These are phyloP conservation scores for Sinotaia quadrata DNA, from an alignment of 2,888 invertebrate species.

Conservation along the genomic window DNA sequence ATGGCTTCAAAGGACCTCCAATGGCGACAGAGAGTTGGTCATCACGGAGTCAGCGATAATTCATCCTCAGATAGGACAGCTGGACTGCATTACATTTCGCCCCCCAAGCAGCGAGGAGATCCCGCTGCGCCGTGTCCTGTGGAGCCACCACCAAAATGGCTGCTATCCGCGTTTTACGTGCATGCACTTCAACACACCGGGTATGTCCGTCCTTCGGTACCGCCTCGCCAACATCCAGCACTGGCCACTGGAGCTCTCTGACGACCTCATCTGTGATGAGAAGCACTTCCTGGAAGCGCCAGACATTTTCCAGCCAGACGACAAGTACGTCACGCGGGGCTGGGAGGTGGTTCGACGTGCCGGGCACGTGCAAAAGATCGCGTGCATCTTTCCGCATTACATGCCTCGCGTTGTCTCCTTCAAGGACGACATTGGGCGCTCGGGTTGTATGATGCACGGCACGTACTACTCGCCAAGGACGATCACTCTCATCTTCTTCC, in stretches of 20 bases:
- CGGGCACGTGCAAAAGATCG: slow-evolving; percentile 20
- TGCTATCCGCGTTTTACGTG: slow-evolving; percentile 48
- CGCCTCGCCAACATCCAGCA: slow-evolving; percentile 36
- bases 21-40: slow-evolving; percentile 15
- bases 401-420: slow-evolving; percentile 30
- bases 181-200: slow-evolving; percentile 42
- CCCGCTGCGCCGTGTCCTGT: slow-evolving; percentile 36
- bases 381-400: slow-evolving; percentile 32
- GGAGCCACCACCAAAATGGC: slow-evolving; percentile 38
- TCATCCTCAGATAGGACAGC: slow-evolving; percentile 30
- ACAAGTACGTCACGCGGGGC: slow-evolving; percentile 21
- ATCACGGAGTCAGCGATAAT: slow-evolving; percentile 27
- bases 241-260: slow-evolving; percentile 41
- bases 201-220: slow-evolving; percentile 38
- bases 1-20: slow-evolving; percentile 24
- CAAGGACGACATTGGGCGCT: slow-evolving; percentile 22
- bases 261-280: slow-evolving; percentile 40
- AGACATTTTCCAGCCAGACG: slow-evolving; percentile 34
- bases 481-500: slow-evolving; percentile 24
- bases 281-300: slow-evolving; percentile 44
- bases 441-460: slow-evolving; percentile 30
- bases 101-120: slow-evolving; percentile 21
- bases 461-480: slow-evolving; percentile 24
- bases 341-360: slow-evolving; percentile 30
- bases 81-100: slow-evolving; percentile 40